Evolutionary conservation across 2,888 invertebrate genomes (phyloP).

Genomic region (Leucozona laternaria): DNA sequence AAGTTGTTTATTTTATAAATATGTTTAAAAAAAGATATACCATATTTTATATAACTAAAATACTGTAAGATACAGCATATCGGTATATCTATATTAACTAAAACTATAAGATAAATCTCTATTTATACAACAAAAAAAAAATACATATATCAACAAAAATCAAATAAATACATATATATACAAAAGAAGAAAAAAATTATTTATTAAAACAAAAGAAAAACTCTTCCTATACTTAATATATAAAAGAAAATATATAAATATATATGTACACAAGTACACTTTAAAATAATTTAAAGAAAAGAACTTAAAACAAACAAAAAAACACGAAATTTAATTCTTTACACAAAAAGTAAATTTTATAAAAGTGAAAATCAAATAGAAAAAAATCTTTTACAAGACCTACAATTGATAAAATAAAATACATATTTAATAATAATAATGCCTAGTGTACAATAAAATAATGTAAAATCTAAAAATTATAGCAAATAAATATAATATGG

Average conservation of each 20-base stretch:
- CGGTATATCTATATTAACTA: conserved; percentile 68
- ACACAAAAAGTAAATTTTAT: conserved; percentile 72
- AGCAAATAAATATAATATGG: conserved; percentile 53
- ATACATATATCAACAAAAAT: conserved; percentile 32
- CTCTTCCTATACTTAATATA: conserved; percentile 61
- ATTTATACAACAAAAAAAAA: conserved; percentile 58
- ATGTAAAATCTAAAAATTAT: conserved; percentile 40
- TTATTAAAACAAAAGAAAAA: conserved; percentile 50
- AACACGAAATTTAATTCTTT: conserved; percentile 44
- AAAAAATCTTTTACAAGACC: conserved; percentile 60
- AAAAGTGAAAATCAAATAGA: conserved; percentile 32
- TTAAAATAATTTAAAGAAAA: conserved; percentile 4
- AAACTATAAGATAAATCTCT: conserved; percentile 52
- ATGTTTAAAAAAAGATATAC: conserved; percentile 4
- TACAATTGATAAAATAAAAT: conserved; percentile 44
- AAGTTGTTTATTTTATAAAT: conserved; percentile 19
- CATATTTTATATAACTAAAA: conserved; percentile 25
- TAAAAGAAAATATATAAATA: conserved; percentile 21
- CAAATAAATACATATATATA: conserved; percentile 43
- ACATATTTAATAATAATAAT: conserved; percentile 6
- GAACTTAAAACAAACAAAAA: background rate
- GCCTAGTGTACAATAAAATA: conserved; percentile 64
- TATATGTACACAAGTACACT: conserved; percentile 24
- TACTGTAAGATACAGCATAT: conserved; percentile 69
- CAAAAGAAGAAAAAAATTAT: conserved; percentile 12